phyloP scores from a whole-genome alignment of 2,797 vertebrate genomes.

The Sebastes iracundus region DNA sequence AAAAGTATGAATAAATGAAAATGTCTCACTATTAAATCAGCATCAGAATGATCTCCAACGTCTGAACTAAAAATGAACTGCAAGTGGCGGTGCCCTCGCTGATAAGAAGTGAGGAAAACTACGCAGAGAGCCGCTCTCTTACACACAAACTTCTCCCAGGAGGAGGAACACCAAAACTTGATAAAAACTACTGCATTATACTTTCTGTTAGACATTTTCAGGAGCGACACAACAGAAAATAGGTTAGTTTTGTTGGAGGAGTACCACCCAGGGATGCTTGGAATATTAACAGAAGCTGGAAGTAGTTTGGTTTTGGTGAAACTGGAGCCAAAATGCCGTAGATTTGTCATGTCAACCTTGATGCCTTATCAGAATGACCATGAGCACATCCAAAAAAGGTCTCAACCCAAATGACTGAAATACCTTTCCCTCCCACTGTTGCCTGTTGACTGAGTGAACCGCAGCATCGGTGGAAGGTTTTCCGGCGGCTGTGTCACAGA shows the following conservation, averaged over 20 bases:
- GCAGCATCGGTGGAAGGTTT: background rate
- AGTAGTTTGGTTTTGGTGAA: background rate
- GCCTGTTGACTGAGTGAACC: slow-evolving; percentile 20
- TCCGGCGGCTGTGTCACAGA: background rate
- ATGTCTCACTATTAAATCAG: slow-evolving; percentile 32
- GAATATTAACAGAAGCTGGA: background rate
- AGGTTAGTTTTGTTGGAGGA: background rate
- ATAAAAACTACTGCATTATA: background rate
- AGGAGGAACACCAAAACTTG: background rate
- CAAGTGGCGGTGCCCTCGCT: background rate
- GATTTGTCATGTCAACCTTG: slow-evolving; percentile 22
- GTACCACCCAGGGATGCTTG: background rate
- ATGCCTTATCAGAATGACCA: slow-evolving; percentile 15
- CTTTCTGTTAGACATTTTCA: background rate
- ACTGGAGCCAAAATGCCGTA: slow-evolving; percentile 27
- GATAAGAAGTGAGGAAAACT: slow-evolving; percentile 11
- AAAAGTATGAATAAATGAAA: slow-evolving; percentile 53
- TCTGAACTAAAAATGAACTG: slow-evolving; percentile 41
- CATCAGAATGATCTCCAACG: slow-evolving; percentile 7
- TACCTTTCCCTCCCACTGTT: background rate
- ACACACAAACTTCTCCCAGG: background rate
- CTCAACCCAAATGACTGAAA: slow-evolving; percentile 16
- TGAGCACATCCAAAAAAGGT: slow-evolving; percentile 6
- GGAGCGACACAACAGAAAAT: background rate
- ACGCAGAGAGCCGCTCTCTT: background rate